Evolutionary conservation across 2,113 vertebrate species (phyloP), one percentile per base, ranked within the genome.

Genomic region (Myanophis thanlyinensis): DNA sequence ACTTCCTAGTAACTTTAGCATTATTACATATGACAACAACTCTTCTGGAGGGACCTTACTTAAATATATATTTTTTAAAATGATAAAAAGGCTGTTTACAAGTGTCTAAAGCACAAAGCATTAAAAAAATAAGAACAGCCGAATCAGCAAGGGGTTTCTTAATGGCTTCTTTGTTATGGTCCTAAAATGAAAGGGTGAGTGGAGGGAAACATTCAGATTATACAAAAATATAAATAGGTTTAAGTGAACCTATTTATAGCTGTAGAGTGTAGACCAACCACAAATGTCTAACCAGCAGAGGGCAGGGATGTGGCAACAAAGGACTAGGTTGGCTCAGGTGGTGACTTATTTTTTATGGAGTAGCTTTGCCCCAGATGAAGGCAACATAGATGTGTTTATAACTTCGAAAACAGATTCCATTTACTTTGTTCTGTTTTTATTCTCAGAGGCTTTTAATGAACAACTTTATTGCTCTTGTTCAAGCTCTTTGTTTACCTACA

Each of bases 151-250:
- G 96, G 94, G 49, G 96, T 94, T 96, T 90, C 94, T 90, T 96
- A 96, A 96, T 95, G 95, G 96, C 95, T 95, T 49, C 22, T 94
- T 96, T 93, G 95, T 97, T 96, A 97, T 93, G 91, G 93, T 95
- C 92, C 94, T 93, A 93, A 94, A 88, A 92, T 90, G n/a, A n/a
- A 93, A 93, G 59, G 3, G 35, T 73, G 67, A 15, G 4, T 67
- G 30, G 30, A 13, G 23, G 93, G 93, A 95, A 89, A 94, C 91
- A 95, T 85, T 4, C n/a, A 67, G 23, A 23, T 88, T 40, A 44
- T 51, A 25, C 30, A 10, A 13, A 87, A 87, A 52, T 18, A 62
- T 44, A 51, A 90, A 35, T 23, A 12, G 20, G 15, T 52, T 30
- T 56, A 47, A 20, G 25, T 48, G 27, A 18, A 20, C 23, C n/a